Conservation (phyloP, 1,140 invertebrate genomes). For the Bathynomus jamesi region DNA sequence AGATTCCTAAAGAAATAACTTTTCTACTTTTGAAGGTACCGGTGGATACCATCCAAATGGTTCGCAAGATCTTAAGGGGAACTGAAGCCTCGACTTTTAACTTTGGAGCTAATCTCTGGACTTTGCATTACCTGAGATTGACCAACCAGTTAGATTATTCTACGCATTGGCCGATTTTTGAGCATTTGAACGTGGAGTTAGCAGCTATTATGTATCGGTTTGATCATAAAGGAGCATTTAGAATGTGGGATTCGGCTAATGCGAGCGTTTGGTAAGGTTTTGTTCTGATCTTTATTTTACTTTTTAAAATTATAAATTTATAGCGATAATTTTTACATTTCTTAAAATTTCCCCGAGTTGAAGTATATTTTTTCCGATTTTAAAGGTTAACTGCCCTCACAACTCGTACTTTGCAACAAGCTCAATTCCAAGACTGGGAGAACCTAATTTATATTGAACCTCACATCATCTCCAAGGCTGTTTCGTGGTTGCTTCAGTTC, state of each 20-base stretch:
- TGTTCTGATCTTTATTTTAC: background rate
- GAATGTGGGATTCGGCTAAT: constrained; percentile 45
- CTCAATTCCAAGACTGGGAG: constrained; percentile 51
- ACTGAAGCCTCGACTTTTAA: constrained; percentile 53
- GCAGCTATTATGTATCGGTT: constrained; percentile 45
- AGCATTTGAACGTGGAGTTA: constrained; percentile 47
- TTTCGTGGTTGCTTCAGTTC: constrained; percentile 45
- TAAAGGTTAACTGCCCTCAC: constrained; percentile 48
- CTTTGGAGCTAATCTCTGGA: constrained; percentile 53
- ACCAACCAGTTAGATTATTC: constrained; percentile 50
- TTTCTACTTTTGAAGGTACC: background rate
- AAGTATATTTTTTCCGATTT: no score
- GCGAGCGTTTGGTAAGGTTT: constrained; percentile 48
- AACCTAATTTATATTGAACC: constrained; percentile 47
- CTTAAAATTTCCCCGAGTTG: no score
- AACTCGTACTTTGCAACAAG: constrained; percentile 44
- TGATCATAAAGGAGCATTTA: constrained; percentile 44
- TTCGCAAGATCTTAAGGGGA: constrained; percentile 40
- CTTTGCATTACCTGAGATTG: constrained; percentile 52
- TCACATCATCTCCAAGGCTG: constrained; percentile 41
- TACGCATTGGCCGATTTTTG: constrained; percentile 41
- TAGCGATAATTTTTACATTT: no score
- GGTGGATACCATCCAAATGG: constrained; percentile 28
- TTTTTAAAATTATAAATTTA: no score
- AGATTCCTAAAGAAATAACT: no score